A percentile compares a stretch with the other conserved stretches of the same genome.
These are phyloP conservation scores for Acanthaster planci DNA, from an alignment of 35 echinoderm and acorn worm species.

Conservation along the genomic window DNA sequence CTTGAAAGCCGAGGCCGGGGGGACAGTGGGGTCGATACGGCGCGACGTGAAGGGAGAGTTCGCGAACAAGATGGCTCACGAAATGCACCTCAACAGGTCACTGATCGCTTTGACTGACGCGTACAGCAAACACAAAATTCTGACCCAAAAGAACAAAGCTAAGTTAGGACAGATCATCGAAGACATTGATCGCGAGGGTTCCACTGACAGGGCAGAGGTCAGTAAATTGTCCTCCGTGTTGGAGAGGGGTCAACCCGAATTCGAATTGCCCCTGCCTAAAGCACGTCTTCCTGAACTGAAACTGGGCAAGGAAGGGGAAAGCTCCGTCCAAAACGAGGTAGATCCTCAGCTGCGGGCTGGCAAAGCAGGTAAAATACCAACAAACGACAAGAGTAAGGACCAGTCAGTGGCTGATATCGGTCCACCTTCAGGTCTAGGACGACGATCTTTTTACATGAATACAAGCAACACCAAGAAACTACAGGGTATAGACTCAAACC, in stretches of 20 bases:
- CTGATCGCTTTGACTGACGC: conserved; percentile 48
- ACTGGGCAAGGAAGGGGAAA: conserved; percentile 14
- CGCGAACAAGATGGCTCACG: conserved; percentile 27
- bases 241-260: not conserved
- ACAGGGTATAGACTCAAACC: not conserved
- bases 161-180: conserved; percentile 23
- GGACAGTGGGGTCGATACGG: conserved; percentile 54
- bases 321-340: not conserved
- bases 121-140: conserved; percentile 17
- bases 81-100: conserved; percentile 31
- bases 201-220: not conserved
- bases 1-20: conserved; percentile 33
- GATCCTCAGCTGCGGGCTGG: conserved; percentile 44
- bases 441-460: conserved; percentile 9
- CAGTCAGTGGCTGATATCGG: conserved; percentile 2
- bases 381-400: conserved; percentile 28
- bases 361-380: conserved; percentile 33
- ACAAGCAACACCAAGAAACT: not conserved
- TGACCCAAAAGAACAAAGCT: not conserved
- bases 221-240: not conserved
- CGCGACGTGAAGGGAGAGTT: conserved; percentile 30
- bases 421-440: too few relatives aligned
- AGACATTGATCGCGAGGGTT: not conserved
- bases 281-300: conserved; percentile 51
- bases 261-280: not conserved